Conservation (phyloP, 2,888 invertebrate species). For the Anoncus sp. region DNA sequence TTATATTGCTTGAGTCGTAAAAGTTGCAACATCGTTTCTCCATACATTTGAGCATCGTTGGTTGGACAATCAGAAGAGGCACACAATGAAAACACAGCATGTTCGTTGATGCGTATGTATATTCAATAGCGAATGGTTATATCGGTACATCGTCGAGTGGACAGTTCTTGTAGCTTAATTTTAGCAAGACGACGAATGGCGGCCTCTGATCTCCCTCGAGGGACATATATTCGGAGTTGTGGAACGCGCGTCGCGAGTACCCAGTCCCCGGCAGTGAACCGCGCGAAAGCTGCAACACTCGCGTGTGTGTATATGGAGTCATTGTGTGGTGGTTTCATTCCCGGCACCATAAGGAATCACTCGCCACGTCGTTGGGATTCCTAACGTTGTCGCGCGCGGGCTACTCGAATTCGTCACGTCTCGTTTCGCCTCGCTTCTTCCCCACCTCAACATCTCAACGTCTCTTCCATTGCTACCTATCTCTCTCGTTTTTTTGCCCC, state of each 20-base stretch:
- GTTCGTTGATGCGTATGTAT: not conserved
- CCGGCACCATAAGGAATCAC: slow-evolving; percentile 59
- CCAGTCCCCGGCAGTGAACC: slow-evolving; percentile 70
- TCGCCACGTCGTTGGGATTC: slow-evolving; percentile 68
- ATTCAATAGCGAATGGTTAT: slow-evolving; percentile 29
- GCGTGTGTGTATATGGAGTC: not conserved
- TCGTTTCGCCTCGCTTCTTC: slow-evolving; percentile 59
- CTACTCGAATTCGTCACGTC: slow-evolving; percentile 64
- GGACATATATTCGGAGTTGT: slow-evolving; percentile 76
- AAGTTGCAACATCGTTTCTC: not conserved
- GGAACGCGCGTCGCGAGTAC: slow-evolving; percentile 74
- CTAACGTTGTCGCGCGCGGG: slow-evolving; percentile 54
- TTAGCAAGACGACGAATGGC: slow-evolving; percentile 78
- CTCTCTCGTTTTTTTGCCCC: not conserved
- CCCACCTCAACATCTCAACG: slow-evolving; percentile 41
- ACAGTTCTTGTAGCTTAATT: slow-evolving; percentile 74
- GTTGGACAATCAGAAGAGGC: not conserved
- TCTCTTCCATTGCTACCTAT: slow-evolving; percentile 15
- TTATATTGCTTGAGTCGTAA: not conserved
- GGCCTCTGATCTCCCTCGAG: slow-evolving; percentile 75
- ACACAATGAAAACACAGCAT: not conserved
- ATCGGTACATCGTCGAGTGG: slow-evolving; percentile 57
- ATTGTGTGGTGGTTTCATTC: slow-evolving; percentile 42
- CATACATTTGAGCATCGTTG: not conserved
- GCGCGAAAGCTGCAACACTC: slow-evolving; percentile 48